Evolutionary conservation across 53 echinoderm and acorn worm species (phyloP), one percentile per base, ranked within the genome.

Genomic region (Crossaster papposus): DNA sequence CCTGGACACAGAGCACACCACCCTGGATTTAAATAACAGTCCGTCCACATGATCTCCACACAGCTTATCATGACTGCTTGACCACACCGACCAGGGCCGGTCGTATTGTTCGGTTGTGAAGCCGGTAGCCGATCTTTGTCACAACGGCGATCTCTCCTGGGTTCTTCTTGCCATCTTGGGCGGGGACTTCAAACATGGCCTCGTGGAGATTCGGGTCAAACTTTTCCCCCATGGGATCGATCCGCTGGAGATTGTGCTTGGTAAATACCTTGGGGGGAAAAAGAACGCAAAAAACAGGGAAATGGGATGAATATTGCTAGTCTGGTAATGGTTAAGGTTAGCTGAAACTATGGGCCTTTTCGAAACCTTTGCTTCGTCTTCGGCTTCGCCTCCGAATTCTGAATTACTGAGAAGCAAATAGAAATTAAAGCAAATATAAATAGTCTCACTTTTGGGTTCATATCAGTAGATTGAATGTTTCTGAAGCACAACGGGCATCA

Each of bases 161-260:
- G 65, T 95, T 95, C 83, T 96, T 96, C 3, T n/a, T n/a, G n/a
- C 92, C 92, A 79, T 93, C 99, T 4, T 91, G 83, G 23, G 90
- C 76, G n/a, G 96, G 95, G 24, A 95, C 75, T 87, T 96, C 94
- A 92, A 99, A 99, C 88, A 99, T 71, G 18, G 99, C 99, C 78
- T 99, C 96, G 31, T 99, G 99, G 38, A 96, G 58, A 79, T 99
- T 93, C 74, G 99, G 99, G 76, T 99, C 96, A 93, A 99, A 99
- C 83, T 96, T 96, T 91, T 99, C 96, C 18, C 91, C 90, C 30
- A 88, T 53, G 14, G 99, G 99, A 36, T 96, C 93, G 18, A 99
- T 99, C 85, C 70, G 85, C 30, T 79, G 54, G 24, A 99, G 92
- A 5, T 90, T 85, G 85, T 96, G 93, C 82, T 95, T 99, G 89